A percentile compares a stretch with the other conserved stretches of the same genome.
Conservation (phyloP, 2,113 vertebrate genomes). For the Hemiprocne comata region DNA sequence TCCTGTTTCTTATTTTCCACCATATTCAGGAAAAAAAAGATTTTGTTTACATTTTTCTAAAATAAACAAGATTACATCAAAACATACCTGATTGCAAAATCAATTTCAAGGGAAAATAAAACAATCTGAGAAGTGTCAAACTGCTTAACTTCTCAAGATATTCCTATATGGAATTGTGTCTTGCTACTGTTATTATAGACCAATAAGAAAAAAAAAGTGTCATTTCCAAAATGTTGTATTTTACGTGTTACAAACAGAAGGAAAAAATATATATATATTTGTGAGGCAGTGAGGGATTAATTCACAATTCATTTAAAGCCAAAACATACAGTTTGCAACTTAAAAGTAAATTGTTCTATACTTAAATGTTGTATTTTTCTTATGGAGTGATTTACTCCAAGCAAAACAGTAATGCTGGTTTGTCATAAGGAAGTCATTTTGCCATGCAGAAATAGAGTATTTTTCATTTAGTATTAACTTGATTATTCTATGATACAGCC, state of each 20-base stretch:
- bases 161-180: neutral
- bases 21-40: neutral
- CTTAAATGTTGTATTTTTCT: constrained; percentile 43
- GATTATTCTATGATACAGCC: constrained; percentile 52
- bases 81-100: neutral
- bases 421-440: constrained; percentile 55
- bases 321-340: constrained; percentile 28
- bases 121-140: constrained; percentile 17
- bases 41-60: constrained; percentile 15
- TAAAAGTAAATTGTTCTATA: constrained; percentile 47
- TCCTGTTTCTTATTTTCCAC: neutral
- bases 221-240: constrained; percentile 16
- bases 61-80: constrained; percentile 20
- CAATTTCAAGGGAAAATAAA: constrained; percentile 16
- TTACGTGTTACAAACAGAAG: constrained; percentile 38
- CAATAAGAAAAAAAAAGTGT: neutral
- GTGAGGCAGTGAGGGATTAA: constrained; percentile 8
- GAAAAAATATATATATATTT: neutral
- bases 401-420: constrained; percentile 54
- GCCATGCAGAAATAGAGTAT: neutral
- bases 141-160: neutral
- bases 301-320: constrained; percentile 48
- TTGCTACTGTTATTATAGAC: constrained; percentile 35
- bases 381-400: constrained; percentile 47
- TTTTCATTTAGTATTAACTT: constrained; percentile 57